Evolutionary conservation across 1,140 invertebrate genomes (phyloP).

Genomic region (Gonatopus flavifemur): DNA sequence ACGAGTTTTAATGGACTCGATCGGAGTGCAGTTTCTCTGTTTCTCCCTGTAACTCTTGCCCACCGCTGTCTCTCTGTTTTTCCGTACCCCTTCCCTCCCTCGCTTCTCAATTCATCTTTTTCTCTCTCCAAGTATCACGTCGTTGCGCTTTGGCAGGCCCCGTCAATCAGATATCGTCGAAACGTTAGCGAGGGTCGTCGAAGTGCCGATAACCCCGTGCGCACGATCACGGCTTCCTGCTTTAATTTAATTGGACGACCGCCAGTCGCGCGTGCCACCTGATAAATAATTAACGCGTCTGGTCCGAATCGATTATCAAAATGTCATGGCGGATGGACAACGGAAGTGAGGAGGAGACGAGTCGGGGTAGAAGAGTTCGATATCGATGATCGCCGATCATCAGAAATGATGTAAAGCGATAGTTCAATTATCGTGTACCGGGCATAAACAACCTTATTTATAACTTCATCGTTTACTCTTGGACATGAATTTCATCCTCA

Average conservation of each 20-base stretch:
- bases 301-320: conserved; percentile 37
- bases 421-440: too few relatives aligned
- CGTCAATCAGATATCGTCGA: conserved; percentile 36
- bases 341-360: conserved; percentile 2
- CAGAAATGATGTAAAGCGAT: too few relatives aligned
- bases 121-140: background rate
- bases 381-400: too few relatives aligned
- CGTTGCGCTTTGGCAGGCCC: conserved; percentile 28
- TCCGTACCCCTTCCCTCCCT: too few relatives aligned
- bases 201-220: conserved; percentile 32
- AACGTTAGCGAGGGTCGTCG: conserved; percentile 28
- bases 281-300: conserved; percentile 44
- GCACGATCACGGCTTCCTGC: conserved; percentile 39
- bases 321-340: conserved; percentile 4
- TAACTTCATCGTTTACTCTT: too few relatives aligned
- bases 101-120: too few relatives aligned
- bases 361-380: background rate
- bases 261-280: conserved; percentile 39
- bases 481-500: too few relatives aligned
- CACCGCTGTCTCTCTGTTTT: too few relatives aligned
- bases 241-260: conserved; percentile 43
- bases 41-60: too few relatives aligned
- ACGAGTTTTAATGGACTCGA: conserved; percentile 34
- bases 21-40: conserved; percentile 18
- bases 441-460: too few relatives aligned